Evolutionary conservation across 2,113 vertebrate genomes (phyloP), one percentile per base, ranked within the genome.

Genomic region (Gavialis gangeticus): DNA sequence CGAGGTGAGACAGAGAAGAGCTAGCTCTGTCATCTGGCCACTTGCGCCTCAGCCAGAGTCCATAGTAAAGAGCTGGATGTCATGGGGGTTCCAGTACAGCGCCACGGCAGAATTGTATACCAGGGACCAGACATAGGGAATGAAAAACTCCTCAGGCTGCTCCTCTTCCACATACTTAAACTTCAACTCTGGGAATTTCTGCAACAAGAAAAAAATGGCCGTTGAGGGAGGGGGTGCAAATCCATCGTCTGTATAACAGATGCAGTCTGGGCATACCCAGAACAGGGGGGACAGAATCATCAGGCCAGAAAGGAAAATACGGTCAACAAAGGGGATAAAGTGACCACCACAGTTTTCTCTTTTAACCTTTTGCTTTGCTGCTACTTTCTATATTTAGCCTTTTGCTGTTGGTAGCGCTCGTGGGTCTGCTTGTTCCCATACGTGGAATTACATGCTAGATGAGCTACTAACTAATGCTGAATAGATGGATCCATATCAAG

Each of bases 91-190:
- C 99, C 99, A 99, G 96, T 99, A 98, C n/a, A 99, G 98, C 46
- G 99, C 99, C 2, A 98, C 98, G 0, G 98, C 99, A 0, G 99
- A 99, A 97, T 98, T 99, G 97, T 99, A 99, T 69, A 99, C 99
- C 95, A 99, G 97, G 5, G 99, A 99, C 99, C 99, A 99, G 58
- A 99, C 99, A 1, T 99, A 99, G 0, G 99, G 99, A 97, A 99
- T 98, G 97, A 99, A 99, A 97, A 99, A 99, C 91, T 99, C 99
- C 92, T 99, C 99, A 0, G 99, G 99, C 95, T 99, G 99, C 94
- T 99, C 99, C 89, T 99, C 99, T 95, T 99, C 99, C 96, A 99
- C 99, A 0, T 99, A 99, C 89, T 99, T 99, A 88, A 99, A 99
- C 96, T 99, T 99, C 92, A 99, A 97, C 97, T 99, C 99, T 0